Conservation (phyloP, 2,888 invertebrate species). For the Lithodes maja region DNA sequence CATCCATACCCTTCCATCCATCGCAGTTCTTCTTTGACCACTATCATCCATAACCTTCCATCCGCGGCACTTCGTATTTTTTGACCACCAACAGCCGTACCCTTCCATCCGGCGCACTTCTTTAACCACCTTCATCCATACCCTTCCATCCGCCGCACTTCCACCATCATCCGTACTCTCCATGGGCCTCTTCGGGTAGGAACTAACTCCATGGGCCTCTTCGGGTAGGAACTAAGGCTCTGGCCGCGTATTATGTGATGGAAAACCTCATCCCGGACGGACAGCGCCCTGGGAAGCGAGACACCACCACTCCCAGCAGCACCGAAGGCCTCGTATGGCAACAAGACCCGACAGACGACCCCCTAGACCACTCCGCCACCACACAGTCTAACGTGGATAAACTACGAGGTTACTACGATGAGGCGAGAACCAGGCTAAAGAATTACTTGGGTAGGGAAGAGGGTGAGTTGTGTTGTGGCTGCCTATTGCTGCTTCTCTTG, state of each 20-base stretch:
- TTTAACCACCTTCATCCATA: too few species aligned
- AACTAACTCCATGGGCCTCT: background rate
- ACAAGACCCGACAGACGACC: background rate
- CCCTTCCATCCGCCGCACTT: too few species aligned
- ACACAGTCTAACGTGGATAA: conserved; percentile 37
- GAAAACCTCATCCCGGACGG: conserved; percentile 3
- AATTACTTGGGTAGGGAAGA: conserved; percentile 54
- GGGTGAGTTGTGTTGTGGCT: conserved; percentile 40
- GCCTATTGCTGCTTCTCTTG: background rate
- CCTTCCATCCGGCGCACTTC: too few species aligned
- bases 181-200: too few species aligned
- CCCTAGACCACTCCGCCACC: too few species aligned
- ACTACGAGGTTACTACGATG: conserved; percentile 51
- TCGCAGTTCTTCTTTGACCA: too few species aligned
- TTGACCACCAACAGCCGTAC: too few species aligned
- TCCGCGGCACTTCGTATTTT: too few species aligned
- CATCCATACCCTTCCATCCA: too few species aligned
- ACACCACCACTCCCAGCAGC: background rate
- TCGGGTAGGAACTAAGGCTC: background rate
- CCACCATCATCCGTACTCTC: too few species aligned
- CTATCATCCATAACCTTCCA: too few species aligned
- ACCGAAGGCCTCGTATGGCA: background rate
- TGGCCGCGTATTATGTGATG: conserved; percentile 2
- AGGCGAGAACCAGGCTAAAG: conserved; percentile 45
- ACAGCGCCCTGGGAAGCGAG: conserved; percentile 18